Evolutionary conservation across 2,113 vertebrate genomes (phyloP).

Genomic region (Raja brachyura): DNA sequence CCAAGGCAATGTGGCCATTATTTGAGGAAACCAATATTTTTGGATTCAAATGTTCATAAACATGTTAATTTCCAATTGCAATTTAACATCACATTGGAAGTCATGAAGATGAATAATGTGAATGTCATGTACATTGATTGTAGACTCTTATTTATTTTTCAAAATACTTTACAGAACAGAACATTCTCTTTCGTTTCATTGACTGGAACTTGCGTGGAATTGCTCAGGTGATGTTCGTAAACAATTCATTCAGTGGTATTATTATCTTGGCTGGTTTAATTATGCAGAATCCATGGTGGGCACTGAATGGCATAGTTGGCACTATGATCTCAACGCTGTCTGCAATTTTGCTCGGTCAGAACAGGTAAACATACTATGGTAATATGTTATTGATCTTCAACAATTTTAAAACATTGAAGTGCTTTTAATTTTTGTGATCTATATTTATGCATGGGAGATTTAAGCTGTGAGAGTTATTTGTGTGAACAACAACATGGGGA

Average conservation of each 20-base stretch:
- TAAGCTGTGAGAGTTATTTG: neutral
- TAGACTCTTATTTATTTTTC: neutral
- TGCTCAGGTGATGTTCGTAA: conserved; percentile 95
- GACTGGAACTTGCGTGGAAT: conserved; percentile 87
- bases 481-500: neutral
- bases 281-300: conserved; percentile 89
- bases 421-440: neutral
- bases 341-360: conserved; percentile 79
- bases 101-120: neutral
- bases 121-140: neutral
- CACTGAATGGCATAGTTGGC: conserved; percentile 79
- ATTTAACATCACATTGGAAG: neutral
- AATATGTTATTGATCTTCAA: neutral
- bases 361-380: conserved; percentile 58
- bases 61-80: neutral
- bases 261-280: conserved; percentile 75
- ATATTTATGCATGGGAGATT: neutral
- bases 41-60: neutral
- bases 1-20: no score
- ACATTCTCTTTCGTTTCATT: conserved; percentile 70
- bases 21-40: neutral
- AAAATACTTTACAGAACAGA: conserved; percentile 64
- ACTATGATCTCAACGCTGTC: conserved; percentile 74
- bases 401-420: neutral
- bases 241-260: conserved; percentile 83